Evolutionary conservation across 2,888 invertebrate species (phyloP).

Genomic region (Congeria kusceri): DNA sequence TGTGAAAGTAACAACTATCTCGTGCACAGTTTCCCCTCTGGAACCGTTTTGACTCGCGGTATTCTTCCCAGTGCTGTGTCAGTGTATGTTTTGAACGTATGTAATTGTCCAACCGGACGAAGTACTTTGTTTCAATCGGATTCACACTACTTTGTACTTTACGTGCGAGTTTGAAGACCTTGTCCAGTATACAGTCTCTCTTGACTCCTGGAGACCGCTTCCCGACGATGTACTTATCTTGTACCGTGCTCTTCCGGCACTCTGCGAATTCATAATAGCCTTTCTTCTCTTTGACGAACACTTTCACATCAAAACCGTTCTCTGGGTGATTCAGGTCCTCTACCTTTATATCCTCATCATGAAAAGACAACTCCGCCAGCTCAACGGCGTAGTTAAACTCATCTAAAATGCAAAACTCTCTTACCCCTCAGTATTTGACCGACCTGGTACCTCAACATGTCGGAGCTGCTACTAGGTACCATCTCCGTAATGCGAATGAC

Average conservation of each 20-base stretch:
- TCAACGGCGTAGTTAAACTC: conserved; percentile 36
- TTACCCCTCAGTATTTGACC: too few relatives aligned
- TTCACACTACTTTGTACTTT: not conserved
- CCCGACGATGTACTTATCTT: conserved; percentile 19
- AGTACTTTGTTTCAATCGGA: conserved; percentile 21
- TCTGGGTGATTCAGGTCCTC: conserved; percentile 22
- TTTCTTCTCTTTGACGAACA: conserved; percentile 14
- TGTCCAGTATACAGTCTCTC: conserved; percentile 27
- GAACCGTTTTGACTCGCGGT: conserved; percentile 7
- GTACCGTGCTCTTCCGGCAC: conserved; percentile 23
- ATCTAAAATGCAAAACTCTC: too few relatives aligned
- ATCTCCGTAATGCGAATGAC: too few relatives aligned
- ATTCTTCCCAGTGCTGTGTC: not conserved
- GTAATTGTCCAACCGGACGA: not conserved
- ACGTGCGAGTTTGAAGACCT: conserved; percentile 21
- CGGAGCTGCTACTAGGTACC: too few relatives aligned
- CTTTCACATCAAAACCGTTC: conserved; percentile 17
- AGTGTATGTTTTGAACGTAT: not conserved
- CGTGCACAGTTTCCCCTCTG: conserved; percentile 17
- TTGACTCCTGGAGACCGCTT: conserved; percentile 8
- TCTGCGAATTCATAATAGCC: conserved; percentile 9
- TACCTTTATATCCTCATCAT: conserved; percentile 8
- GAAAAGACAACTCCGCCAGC: conserved; percentile 8
- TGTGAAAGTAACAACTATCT: conserved; percentile 25
- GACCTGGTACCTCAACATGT: too few relatives aligned